A percentile compares a stretch with the other conserved stretches of the same genome.
These are phyloP conservation scores for Strigamia maritima DNA, from an alignment of 2,888 invertebrate species.

Conservation along the genomic window DNA sequence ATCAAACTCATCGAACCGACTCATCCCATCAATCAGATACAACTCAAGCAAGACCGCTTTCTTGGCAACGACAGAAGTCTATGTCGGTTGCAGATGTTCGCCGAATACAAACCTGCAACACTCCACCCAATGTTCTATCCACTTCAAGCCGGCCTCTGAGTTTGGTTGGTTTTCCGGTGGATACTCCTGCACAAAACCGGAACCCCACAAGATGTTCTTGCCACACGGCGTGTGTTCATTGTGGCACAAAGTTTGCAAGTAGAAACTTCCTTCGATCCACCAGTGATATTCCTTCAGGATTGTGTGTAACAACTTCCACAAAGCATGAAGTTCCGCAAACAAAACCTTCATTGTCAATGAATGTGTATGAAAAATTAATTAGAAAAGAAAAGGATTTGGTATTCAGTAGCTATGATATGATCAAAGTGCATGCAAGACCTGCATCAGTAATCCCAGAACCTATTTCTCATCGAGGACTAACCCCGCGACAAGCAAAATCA, in stretches of 20 bases:
- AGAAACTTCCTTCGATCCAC: neutral
- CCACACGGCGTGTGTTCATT: conserved; percentile 22
- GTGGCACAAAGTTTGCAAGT: neutral
- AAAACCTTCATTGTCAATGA: neutral
- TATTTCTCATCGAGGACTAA: neutral
- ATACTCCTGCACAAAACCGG: neutral
- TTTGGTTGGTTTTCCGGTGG: neutral
- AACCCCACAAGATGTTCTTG: neutral
- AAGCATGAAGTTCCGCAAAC: neutral
- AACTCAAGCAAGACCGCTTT: neutral
- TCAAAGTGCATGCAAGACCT: conserved; percentile 31
- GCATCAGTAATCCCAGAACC: conserved; percentile 1
- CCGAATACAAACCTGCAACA: neutral
- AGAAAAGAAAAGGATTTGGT: neutral
- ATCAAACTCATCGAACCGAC: no score
- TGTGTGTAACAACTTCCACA: neutral
- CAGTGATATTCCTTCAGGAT: neutral
- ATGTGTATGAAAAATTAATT: conserved; percentile 6
- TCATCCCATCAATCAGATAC: no score
- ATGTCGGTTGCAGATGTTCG: neutral
- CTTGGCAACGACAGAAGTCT: neutral
- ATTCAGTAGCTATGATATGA: conserved; percentile 4
- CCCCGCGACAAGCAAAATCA: conserved; percentile 26
- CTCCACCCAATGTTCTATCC: neutral
- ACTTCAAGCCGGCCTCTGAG: neutral